phyloP scores from a whole-genome alignment of 2,888 invertebrate genomes.

The Lagria hirta region DNA sequence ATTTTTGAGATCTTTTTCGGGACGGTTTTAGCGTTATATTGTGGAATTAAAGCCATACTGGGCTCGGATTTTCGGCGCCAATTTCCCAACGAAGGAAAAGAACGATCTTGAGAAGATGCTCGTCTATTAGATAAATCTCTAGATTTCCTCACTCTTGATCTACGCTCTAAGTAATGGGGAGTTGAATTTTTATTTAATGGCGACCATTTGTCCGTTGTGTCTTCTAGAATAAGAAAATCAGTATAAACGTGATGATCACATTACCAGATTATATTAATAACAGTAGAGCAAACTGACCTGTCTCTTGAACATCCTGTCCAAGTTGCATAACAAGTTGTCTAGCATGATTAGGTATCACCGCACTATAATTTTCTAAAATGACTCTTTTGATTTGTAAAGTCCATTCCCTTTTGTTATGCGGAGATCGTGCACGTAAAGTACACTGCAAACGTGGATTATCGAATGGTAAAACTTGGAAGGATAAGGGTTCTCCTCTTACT shows the following conservation, averaged over 20 bases:
- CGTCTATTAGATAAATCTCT: conserved; percentile 53
- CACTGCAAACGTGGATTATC: conserved; percentile 91
- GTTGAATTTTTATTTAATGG: conserved; percentile 78
- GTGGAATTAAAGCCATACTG: conserved; percentile 52
- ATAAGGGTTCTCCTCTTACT: conserved; percentile 89
- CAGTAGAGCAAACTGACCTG: conserved; percentile 36
- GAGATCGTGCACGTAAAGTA: conserved; percentile 80
- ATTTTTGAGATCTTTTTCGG: conserved; percentile 72
- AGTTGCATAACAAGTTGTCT: conserved; percentile 88
- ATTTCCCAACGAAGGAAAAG: conserved; percentile 62
- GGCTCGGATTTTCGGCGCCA: conserved; percentile 76
- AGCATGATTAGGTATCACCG: conserved; percentile 92
- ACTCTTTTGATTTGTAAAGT: conserved; percentile 78
- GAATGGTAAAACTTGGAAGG: conserved; percentile 96
- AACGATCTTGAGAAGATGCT: conserved; percentile 54
- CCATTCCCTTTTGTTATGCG: conserved; percentile 86
- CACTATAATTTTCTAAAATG: conserved; percentile 91
- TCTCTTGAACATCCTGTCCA: conserved; percentile 64
- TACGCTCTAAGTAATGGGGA: conserved; percentile 86
- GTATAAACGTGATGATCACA: conserved; percentile 1
- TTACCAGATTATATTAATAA: conserved; percentile 1
- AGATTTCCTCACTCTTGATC: conserved; percentile 67
- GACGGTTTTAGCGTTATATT: conserved; percentile 67
- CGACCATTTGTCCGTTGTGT: conserved; percentile 49
- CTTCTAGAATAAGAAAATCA: conserved; percentile 41